Evolutionary conservation across 2,113 vertebrate genomes (phyloP), one percentile per base, ranked within the genome.

Genomic region (Cyphomyrus discorhynchus): DNA sequence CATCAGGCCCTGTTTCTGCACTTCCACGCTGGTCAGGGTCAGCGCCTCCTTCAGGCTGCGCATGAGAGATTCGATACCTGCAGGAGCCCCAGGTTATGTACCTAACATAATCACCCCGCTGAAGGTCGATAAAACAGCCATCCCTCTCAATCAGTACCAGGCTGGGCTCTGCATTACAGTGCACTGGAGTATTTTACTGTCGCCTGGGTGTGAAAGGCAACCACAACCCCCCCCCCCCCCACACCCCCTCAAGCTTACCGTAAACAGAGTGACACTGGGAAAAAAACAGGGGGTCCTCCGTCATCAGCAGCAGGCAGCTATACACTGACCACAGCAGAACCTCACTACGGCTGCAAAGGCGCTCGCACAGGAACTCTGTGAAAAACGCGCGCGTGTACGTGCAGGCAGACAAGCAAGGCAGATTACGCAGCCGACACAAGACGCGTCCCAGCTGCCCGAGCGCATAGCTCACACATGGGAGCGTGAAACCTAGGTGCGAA

Each of bases 241-340:
- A 2, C 52, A 3, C 5, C 45, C 8, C 7, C 8, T 9, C 58
- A 89, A 85, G 94, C 97, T 96, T 91, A 99, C 98, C 98, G n/a
- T 99, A 99, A 47, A 98, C 96, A 0, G 97, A 96, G 95, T 99
- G 97, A 92, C 98, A 99, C 94, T 98, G 97, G 0, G 97, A 97
- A 94, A 98, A 99, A 95, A 99, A 98, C 89, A 97, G 96, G 0
- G 94, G 94, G 53, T 99, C 97, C 90, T 98, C 96, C 2, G 96
- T 96, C 87, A 99, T 94, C 27, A 98, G 95, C 3, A 97, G 93
- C 93, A 99, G 92, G 91, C 97, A 98, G 92, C 93, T 97, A 92
- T 97, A 99, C 91, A 96, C 92, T 3, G 96, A 97, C 97, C 97
- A 98, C 93, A 98, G 92, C 45, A 99, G 94, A 86, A 95, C 92